phyloP scores from a whole-genome alignment of 2,113 vertebrate genomes.

The Protomyctophum bolini region DNA sequence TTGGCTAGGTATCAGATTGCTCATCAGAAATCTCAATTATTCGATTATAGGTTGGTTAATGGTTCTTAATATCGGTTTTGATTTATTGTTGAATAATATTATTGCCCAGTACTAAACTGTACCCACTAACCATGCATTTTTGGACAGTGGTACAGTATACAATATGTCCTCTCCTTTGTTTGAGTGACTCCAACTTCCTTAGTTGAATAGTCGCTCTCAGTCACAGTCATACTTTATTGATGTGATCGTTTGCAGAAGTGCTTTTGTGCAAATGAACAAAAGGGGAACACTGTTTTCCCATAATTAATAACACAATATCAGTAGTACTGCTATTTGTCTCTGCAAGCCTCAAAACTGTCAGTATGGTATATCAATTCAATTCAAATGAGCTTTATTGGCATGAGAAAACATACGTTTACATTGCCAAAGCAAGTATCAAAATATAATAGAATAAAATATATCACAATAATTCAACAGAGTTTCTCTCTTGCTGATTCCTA shows the following conservation, averaged over 20 bases:
- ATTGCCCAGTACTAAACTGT: no score
- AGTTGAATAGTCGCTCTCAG: constrained; percentile 1
- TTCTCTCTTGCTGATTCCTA: no score
- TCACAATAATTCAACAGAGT: not conserved
- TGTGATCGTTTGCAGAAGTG: constrained; percentile 27
- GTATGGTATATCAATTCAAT: not conserved
- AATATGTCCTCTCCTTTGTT: no score
- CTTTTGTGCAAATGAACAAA: constrained; percentile 50
- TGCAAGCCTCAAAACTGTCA: not conserved
- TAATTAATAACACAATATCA: constrained; percentile 31
- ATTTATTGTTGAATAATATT: no score
- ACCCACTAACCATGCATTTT: constrained; percentile 15
- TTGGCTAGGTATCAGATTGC: constrained; percentile 41
- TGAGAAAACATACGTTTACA: no score
- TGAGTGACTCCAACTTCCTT: no score
- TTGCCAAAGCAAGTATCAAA: no score
- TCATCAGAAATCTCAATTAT: constrained; percentile 33
- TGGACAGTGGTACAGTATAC: constrained; percentile 55
- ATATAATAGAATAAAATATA: not conserved
- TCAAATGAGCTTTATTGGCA: no score
- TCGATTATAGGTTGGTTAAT: no score
- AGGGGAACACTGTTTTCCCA: constrained; percentile 33
- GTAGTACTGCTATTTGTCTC: constrained; percentile 12
- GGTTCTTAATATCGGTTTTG: no score
- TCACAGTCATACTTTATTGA: constrained; percentile 60